phyloP scores from a whole-genome alignment of 2,113 vertebrate genomes.

The Pimephales promelas region DNA sequence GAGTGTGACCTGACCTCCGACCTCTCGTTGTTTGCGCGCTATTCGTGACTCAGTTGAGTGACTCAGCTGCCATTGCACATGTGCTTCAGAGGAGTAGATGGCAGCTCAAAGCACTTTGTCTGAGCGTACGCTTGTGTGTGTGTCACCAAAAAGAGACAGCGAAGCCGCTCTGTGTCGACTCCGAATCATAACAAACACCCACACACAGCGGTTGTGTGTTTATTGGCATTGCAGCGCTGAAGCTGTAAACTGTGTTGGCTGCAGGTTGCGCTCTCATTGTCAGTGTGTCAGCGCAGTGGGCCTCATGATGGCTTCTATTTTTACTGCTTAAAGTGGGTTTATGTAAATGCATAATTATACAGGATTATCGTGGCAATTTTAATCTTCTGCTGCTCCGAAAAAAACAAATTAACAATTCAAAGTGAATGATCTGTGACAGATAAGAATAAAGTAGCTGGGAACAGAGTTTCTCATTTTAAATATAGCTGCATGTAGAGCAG shows the following conservation, averaged over 20 bases:
- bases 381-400: constrained; percentile 37
- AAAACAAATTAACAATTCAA: constrained; percentile 39
- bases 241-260: constrained; percentile 2
- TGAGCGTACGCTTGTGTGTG: neutral
- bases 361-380: constrained; percentile 54
- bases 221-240: constrained; percentile 10
- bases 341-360: constrained; percentile 62
- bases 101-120: constrained; percentile 2
- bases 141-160: constrained; percentile 25
- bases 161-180: constrained; percentile 1
- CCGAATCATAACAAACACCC: neutral
- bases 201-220: constrained; percentile 20
- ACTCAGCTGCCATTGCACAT: constrained; percentile 13
- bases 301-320: constrained; percentile 54
- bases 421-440: constrained; percentile 39
- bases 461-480: constrained; percentile 15
- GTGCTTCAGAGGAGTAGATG: constrained; percentile 7
- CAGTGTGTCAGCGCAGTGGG: constrained; percentile 24
- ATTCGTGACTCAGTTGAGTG: constrained; percentile 1
- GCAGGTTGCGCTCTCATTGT: constrained; percentile 42
- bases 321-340: constrained; percentile 58
- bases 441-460: neutral
- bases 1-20: neutral
- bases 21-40: neutral
- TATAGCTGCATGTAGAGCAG: neutral